Percentiles rank a stretch among this genome's conserved stretches.
Evolutionary conservation across 2,888 invertebrate genomes (phyloP).

Genomic region (Agrypnus murinus): DNA sequence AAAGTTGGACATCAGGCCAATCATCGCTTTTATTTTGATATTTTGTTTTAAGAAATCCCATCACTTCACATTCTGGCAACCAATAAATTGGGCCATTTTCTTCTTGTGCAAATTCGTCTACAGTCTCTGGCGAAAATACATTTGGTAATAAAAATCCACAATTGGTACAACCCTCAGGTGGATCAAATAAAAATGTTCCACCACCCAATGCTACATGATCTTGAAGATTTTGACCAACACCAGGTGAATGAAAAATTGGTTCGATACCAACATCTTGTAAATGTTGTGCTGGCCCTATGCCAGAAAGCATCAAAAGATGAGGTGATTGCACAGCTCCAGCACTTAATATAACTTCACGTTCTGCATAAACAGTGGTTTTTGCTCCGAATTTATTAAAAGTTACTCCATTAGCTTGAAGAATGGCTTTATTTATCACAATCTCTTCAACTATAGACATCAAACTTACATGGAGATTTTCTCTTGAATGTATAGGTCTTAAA

Average conservation of each 20-base stretch:
- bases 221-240: constrained; percentile 88
- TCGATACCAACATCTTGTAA: constrained; percentile 77
- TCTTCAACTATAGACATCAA: constrained; percentile 81
- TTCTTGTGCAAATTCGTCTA: constrained; percentile 78
- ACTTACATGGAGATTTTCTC: constrained; percentile 84
- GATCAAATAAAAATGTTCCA: constrained; percentile 81
- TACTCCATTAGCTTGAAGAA: constrained; percentile 77
- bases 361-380: constrained; percentile 74
- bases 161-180: constrained; percentile 72
- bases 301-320: constrained; percentile 90
- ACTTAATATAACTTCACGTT: constrained; percentile 87
- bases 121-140: constrained; percentile 75
- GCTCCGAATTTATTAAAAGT: constrained; percentile 76
- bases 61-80: constrained; percentile 84
- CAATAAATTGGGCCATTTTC: constrained; percentile 81
- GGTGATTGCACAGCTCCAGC: constrained; percentile 91
- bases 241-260: constrained; percentile 77
- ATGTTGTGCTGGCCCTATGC: constrained; percentile 82
- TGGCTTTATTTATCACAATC: constrained; percentile 76
- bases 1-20: constrained; percentile 87
- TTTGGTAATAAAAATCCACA: constrained; percentile 82
- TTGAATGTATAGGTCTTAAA: constrained; percentile 78
- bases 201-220: constrained; percentile 90
- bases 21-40: constrained; percentile 79
- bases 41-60: constrained; percentile 86